Evolutionary conservation across 2,113 vertebrate genomes (phyloP), one percentile per base, ranked within the genome.

Genomic region (Nannobrachium achirus): DNA sequence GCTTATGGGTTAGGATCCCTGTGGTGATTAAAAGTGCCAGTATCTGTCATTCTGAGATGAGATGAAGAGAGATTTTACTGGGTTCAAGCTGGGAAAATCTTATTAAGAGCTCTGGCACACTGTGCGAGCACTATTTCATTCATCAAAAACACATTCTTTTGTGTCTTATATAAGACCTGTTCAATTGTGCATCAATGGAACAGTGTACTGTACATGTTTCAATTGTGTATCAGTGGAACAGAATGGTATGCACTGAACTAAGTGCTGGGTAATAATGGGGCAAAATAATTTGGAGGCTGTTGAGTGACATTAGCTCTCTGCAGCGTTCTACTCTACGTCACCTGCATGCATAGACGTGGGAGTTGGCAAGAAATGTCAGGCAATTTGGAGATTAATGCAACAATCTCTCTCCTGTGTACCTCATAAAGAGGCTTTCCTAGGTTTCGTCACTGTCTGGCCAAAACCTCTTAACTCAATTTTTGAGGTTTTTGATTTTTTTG

Each of bases 231-330:
- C n/a, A n/a, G n/a, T n/a, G n/a, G n/a, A n/a, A n/a, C n/a, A n/a
- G n/a, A n/a, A n/a, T n/a, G n/a, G n/a, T 56, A 11, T 14, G 53
- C 5, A 7, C 13, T 25, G 4, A 56, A 38, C 25, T 8, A n/a
- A 58, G 39, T 42, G 39, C 56, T 6, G 38, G 4, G 3, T 58
- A n/a, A 41, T 56, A 42, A 41, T n/a, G 55, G 38, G 5, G 6
- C 38, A 45, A 19, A 38, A 7, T 16, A 39, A 44, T 55, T 59
- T 57, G 2, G 14, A 42, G 25, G 8, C 25, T n/a, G 44, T 3
- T 57, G 58, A 69, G 10, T 56, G 67, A 66, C 67, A 56, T 62
- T 33, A 33, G 50, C 62, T 38, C 52, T 15, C 15, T 0, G 25
- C 19, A 56, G 40, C 49, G 59, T 8, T 75, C 40, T 2, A 20